Conservation (phyloP, 2,113 vertebrate species). For the Pollachius pollachius region DNA sequence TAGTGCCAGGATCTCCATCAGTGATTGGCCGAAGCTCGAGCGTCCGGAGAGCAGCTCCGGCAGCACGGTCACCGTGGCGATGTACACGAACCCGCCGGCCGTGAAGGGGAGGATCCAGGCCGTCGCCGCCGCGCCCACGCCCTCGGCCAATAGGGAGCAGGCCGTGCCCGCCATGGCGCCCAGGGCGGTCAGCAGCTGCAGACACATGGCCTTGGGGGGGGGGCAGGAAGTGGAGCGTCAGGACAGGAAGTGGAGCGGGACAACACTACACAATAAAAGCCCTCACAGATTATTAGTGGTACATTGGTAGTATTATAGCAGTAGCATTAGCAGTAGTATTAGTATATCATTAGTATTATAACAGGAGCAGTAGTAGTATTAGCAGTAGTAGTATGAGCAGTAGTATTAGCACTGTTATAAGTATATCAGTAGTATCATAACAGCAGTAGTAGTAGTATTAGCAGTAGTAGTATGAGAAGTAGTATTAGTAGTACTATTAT, state of each 20-base stretch:
- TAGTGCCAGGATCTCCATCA: slow-evolving; percentile 84
- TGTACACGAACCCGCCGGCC: slow-evolving; percentile 89
- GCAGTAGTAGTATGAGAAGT: background rate
- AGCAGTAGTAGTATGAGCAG: background rate
- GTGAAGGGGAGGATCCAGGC: slow-evolving; percentile 92
- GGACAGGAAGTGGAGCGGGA: background rate
- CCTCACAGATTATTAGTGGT: too few relatives aligned
- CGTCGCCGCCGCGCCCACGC: slow-evolving; percentile 79
- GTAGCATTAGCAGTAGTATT: background rate
- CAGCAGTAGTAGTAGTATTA: background rate
- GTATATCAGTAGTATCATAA: too few relatives aligned
- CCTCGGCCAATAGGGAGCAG: slow-evolving; percentile 87
- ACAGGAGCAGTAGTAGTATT: background rate
- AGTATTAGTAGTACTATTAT: background rate
- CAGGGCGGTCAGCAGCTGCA: slow-evolving; percentile 86
- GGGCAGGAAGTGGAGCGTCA: background rate
- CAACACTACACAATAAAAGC: too few relatives aligned
- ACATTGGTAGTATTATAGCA: too few relatives aligned
- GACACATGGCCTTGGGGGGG: slow-evolving; percentile 82
- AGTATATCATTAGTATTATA: too few relatives aligned
- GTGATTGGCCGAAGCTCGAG: slow-evolving; percentile 79
- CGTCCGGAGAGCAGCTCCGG: slow-evolving; percentile 85
- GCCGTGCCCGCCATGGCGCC: slow-evolving; percentile 85
- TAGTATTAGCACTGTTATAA: background rate
- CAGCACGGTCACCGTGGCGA: slow-evolving; percentile 88